These are phyloP conservation scores for Boloria selene DNA, from an alignment of 2,888 invertebrate species.

Conservation along the genomic window DNA sequence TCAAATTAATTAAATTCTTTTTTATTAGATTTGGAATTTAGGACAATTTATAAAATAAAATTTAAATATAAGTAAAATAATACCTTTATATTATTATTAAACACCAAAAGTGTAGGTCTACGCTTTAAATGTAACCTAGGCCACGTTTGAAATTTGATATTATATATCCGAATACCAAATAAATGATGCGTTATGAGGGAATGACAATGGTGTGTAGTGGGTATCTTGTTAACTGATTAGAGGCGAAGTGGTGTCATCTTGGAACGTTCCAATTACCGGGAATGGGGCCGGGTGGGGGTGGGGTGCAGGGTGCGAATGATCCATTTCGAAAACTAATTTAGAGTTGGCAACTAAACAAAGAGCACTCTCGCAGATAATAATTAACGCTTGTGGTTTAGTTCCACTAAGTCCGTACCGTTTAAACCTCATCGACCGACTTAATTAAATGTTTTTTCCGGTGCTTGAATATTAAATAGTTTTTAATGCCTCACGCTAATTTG, in stretches of 20 bases:
- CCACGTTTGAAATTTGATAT: no score
- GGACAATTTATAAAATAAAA: no score
- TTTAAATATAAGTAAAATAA: no score
- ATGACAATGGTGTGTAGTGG: conserved; percentile 69
- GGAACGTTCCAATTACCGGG: conserved; percentile 81
- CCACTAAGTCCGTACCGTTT: conserved; percentile 77
- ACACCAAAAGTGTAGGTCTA: no score
- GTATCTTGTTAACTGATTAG: conserved; percentile 81
- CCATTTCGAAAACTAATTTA: conserved; percentile 83
- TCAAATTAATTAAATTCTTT: no score
- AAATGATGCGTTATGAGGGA: conserved; percentile 30
- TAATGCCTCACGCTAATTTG: conserved; percentile 31
- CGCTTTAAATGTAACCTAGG: no score
- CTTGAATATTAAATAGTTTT: conserved; percentile 43
- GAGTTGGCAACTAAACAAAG: conserved; percentile 83
- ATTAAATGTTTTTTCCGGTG: conserved; percentile 59
- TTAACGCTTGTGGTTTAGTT: conserved; percentile 82
- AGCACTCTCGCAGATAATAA: conserved; percentile 82
- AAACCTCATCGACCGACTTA: conserved; percentile 71
- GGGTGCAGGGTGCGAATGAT: conserved; percentile 78
- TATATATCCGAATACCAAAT: neutral
- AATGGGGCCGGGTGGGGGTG: conserved; percentile 53
- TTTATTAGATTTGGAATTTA: no score
- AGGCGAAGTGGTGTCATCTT: conserved; percentile 80
- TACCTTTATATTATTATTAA: no score